These are phyloP conservation scores for Pelagia noctiluca DNA, from an alignment of 30 jellyfish, hydroid and myxozoan species.

Conservation along the genomic window DNA sequence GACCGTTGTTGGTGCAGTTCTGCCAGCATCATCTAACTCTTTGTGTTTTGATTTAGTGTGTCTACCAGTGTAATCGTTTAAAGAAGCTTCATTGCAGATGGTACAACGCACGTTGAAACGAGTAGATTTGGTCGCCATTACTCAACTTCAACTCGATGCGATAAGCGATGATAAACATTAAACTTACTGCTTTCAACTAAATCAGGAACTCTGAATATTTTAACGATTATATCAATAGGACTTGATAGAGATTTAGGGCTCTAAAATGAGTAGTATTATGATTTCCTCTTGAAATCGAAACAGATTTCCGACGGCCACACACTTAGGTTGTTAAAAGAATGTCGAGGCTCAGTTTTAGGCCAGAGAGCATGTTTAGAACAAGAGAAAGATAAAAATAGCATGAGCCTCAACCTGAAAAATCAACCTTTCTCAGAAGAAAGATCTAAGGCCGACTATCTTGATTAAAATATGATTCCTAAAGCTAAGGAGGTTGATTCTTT, in stretches of 20 bases:
- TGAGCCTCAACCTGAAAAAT: too few relatives aligned
- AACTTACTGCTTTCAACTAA: constrained; percentile 5
- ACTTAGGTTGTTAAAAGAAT: too few relatives aligned
- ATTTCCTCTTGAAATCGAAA: too few relatives aligned
- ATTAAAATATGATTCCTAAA: too few relatives aligned
- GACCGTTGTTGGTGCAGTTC: constrained; percentile 11
- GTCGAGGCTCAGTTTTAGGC: too few relatives aligned
- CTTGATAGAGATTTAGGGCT: constrained; percentile 8
- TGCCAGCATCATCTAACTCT: constrained; percentile 7
- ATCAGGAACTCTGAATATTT: not conserved
- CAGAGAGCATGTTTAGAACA: too few relatives aligned
- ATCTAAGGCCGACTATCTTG: not conserved
- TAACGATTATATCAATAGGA: not conserved
- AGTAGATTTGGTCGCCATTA: constrained; percentile 4
- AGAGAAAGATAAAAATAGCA: constrained; percentile 8
- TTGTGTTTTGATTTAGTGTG: not conserved
- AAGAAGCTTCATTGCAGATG: constrained; percentile 5
- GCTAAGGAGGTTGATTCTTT: too few relatives aligned
- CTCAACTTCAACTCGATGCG: constrained; percentile 11
- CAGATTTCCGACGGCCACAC: too few relatives aligned
- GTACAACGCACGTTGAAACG: constrained; percentile 14
- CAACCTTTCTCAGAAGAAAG: too few relatives aligned
- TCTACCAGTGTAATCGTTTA: too few relatives aligned
- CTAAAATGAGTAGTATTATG: too few relatives aligned
- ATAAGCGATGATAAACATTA: not conserved